Evolutionary conservation across 2,888 invertebrate genomes (phyloP), one percentile per base, ranked within the genome.

Genomic region (Standfussiana lucernea): DNA sequence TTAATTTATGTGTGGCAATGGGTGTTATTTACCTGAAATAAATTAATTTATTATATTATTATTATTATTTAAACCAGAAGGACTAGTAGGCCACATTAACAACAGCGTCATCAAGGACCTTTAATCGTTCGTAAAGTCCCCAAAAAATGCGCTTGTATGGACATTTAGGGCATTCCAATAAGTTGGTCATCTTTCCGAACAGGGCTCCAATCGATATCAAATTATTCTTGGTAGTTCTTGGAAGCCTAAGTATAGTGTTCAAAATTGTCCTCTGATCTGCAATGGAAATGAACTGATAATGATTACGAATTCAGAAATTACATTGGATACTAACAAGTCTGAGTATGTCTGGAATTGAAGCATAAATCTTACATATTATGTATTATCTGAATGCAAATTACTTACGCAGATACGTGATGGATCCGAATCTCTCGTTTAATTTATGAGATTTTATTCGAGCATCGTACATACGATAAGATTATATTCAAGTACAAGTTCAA

Each of bases 281-380:
- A 35, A 1, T 50, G 10, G 1, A 18, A 13, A 21, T 59, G 7
- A 64, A 40, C 15, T 64, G 15, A 15, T 40, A 64, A 7, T n/a
- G 21, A 64, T 28, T 28, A 37, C 11, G 11, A 61, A 47, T 37
- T 61, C 6, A 45, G 5, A 56, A 56, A 65, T 42, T 8, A 37
- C 37, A 28, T 64, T 28, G 0, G 11, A 28, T 42, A 64, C 1
- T 11, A 21, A 18, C 37, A 59, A 8, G 3, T 62, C 0, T 40
- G 11, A n/a, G 1, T 28, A 40, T 21, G 42, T 35, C 75, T 45
- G 21, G n/a, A 81, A n/a, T 32, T 53, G n/a, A 47, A 56, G 1
- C 45, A 62, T 45, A 62, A 28, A 82, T 82, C 61, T 28, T 53
- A 32, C 45, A 45, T 61, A 76, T 37, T n/a, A 67, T n/a, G n/a